A percentile compares a stretch with the other conserved stretches of the same genome.
Evolutionary conservation across 2,113 vertebrate genomes (phyloP).

Genomic region (Pseudopodoces humilis): DNA sequence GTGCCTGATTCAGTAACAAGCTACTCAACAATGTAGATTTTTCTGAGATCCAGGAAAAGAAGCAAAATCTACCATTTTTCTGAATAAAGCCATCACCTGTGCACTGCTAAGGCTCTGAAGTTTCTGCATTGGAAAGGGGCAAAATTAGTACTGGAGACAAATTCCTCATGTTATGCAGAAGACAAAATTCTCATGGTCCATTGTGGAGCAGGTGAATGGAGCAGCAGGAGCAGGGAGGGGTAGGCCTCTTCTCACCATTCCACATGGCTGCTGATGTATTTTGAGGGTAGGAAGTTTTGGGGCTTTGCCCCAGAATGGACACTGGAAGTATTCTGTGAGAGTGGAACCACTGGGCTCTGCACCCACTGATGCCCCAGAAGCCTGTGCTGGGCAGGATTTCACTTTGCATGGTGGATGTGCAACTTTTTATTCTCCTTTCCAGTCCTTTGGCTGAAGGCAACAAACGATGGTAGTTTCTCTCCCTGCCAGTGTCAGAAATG

Average conservation of each 20-base stretch:
- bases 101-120: background rate
- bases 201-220: background rate
- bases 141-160: background rate
- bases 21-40: conserved; percentile 10
- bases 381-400: background rate
- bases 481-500: background rate
- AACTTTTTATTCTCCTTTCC: background rate
- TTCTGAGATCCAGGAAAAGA: background rate
- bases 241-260: background rate
- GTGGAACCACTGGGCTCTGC: background rate
- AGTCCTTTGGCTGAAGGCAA: background rate
- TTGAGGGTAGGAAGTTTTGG: background rate
- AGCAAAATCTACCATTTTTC: background rate
- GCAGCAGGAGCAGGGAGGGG: background rate
- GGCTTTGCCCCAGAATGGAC: background rate
- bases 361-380: background rate
- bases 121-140: background rate
- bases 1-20: conserved; percentile 60
- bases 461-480: background rate
- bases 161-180: background rate
- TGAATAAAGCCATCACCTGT: conserved; percentile 42
- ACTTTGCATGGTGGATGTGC: background rate
- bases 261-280: background rate
- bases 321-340: background rate
- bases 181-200: background rate